Evolutionary conservation across 2,888 invertebrate genomes (phyloP).

Genomic region (Drosophila nr. medialis): DNA sequence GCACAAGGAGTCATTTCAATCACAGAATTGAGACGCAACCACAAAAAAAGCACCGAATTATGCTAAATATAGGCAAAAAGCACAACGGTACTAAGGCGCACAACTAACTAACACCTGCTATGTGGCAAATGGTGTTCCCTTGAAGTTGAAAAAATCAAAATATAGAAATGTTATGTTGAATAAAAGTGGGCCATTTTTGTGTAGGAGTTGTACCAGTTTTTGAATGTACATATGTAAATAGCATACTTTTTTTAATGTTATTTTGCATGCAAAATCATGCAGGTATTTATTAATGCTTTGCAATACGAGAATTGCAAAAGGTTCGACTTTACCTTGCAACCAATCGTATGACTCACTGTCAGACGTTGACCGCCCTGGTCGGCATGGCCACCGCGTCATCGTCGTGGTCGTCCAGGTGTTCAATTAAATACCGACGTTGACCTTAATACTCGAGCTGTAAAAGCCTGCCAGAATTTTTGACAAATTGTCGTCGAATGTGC

Average conservation of each 20-base stretch:
- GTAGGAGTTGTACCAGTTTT: not conserved
- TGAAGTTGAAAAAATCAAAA: not conserved
- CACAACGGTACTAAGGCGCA: slow-evolving; percentile 26
- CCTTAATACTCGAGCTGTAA: slow-evolving; percentile 72
- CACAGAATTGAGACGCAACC: slow-evolving; percentile 54
- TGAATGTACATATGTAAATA: slow-evolving; percentile 11
- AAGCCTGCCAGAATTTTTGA: slow-evolving; percentile 75
- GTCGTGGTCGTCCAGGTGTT: slow-evolving; percentile 72
- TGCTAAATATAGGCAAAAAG: slow-evolving; percentile 44
- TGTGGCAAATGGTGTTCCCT: not conserved
- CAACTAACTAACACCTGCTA: slow-evolving; percentile 37
- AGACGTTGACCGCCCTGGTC: slow-evolving; percentile 36
- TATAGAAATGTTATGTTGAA: not conserved
- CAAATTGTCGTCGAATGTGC: slow-evolving; percentile 75
- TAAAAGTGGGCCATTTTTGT: slow-evolving; percentile 1
- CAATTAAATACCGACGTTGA: slow-evolving; percentile 76
- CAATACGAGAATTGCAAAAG: slow-evolving; percentile 49
- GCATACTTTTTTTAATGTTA: not conserved
- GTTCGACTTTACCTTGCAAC: slow-evolving; percentile 53
- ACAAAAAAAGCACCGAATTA: slow-evolving; percentile 59
- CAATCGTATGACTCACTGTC: slow-evolving; percentile 53
- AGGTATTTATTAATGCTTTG: slow-evolving; percentile 36
- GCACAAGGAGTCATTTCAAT: slow-evolving; percentile 60
- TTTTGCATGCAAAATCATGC: slow-evolving; percentile 39
- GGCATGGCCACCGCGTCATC: slow-evolving; percentile 43